Evolutionary conservation across 2,113 vertebrate genomes (phyloP).

Genomic region (Crypturellus undulatus): DNA sequence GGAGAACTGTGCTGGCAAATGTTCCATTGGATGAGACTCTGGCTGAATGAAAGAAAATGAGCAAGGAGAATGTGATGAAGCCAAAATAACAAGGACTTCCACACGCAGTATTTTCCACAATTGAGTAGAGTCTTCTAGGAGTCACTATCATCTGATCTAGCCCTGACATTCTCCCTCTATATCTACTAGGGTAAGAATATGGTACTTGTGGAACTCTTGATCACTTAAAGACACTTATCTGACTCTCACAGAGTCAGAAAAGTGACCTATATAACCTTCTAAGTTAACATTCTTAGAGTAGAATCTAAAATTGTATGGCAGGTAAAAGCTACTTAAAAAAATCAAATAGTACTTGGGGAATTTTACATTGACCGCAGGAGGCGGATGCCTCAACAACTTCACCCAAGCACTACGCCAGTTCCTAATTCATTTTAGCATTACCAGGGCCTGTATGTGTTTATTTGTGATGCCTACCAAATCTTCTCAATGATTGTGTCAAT

Average conservation of each 20-base stretch:
- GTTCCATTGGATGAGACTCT: not conserved
- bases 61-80: not conserved
- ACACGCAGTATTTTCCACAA: not conserved
- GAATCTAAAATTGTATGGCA: not conserved
- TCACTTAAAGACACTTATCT: not conserved
- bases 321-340: not conserved
- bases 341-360: not conserved
- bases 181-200: not conserved
- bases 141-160: not conserved
- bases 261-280: not conserved
- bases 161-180: not conserved
- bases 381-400: not conserved
- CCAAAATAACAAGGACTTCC: not conserved
- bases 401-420: not conserved
- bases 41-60: not conserved
- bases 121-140: not conserved
- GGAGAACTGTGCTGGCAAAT: not conserved
- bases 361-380: not conserved
- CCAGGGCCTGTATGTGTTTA: not conserved
- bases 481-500: not conserved
- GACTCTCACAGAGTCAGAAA: not conserved
- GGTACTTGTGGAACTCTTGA: not conserved
- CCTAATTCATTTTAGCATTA: not conserved
- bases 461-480: not conserved
- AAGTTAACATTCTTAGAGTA: not conserved